Evolutionary conservation across 2,113 vertebrate species (phyloP).

Genomic region (Daubentonia madagascariensis): DNA sequence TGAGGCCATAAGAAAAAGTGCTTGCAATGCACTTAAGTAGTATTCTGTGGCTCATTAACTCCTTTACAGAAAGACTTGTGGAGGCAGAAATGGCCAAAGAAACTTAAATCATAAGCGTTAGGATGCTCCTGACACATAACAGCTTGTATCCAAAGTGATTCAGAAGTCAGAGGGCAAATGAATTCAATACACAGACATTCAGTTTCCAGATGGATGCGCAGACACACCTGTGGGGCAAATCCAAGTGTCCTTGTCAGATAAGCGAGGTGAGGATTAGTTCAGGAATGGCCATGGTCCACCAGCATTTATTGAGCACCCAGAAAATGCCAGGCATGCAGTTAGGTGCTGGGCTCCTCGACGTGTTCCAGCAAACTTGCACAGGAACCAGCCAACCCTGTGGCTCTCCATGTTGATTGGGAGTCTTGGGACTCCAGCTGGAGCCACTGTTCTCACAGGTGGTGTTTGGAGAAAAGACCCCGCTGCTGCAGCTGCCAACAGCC

Average conservation of each 20-base stretch:
- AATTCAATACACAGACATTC: background rate
- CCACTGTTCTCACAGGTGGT: background rate
- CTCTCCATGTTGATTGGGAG: background rate
- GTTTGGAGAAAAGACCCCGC: background rate
- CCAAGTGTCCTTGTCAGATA: background rate
- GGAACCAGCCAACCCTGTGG: background rate
- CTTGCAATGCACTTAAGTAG: background rate
- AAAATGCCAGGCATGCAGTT: background rate
- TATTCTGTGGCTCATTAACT: background rate
- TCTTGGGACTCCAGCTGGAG: conserved; percentile 11
- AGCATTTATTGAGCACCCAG: background rate
- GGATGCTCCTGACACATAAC: background rate
- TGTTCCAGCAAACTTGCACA: accelerated
- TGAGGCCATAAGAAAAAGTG: background rate
- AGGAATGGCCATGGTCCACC: background rate
- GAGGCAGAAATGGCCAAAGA: background rate
- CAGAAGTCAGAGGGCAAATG: background rate
- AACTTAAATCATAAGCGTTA: background rate
- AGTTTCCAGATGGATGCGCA: background rate
- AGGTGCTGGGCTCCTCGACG: accelerated
- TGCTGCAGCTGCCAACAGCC: background rate
- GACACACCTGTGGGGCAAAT: too few relatives aligned
- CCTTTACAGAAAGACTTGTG: background rate
- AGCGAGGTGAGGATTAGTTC: background rate
- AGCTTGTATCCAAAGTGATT: background rate